These are phyloP conservation scores for Fabriciana adippe DNA, from an alignment of 2,888 invertebrate genomes.

Conservation along the genomic window DNA sequence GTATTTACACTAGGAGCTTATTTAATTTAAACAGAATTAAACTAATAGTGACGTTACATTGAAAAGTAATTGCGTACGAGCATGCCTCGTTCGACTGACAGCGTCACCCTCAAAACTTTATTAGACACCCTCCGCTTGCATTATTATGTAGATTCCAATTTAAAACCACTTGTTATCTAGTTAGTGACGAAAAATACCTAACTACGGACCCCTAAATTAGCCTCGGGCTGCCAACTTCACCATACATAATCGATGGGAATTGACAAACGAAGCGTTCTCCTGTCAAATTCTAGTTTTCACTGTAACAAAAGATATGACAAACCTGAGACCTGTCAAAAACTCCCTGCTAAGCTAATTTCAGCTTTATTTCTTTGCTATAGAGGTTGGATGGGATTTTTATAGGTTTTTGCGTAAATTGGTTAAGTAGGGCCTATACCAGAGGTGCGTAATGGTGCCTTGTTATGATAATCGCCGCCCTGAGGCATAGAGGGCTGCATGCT, in stretches of 20 bases:
- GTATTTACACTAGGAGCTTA: constrained; percentile 4
- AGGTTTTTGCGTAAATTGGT: constrained; percentile 38
- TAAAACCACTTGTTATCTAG: constrained; percentile 82
- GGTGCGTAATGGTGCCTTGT: constrained; percentile 79
- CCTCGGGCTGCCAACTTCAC: constrained; percentile 72
- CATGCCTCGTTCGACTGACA: constrained; percentile 13
- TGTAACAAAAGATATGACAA: constrained; percentile 59
- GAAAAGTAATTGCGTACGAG: constrained; percentile 27
- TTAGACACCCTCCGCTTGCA: constrained; percentile 57
- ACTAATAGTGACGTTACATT: constrained; percentile 20
- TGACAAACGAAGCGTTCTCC: constrained; percentile 81
- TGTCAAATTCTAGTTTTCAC: constrained; percentile 80
- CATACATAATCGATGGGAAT: constrained; percentile 78
- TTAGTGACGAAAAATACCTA: constrained; percentile 80
- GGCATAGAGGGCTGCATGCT: constrained; percentile 59
- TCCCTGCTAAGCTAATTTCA: constrained; percentile 29
- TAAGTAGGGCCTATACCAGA: constrained; percentile 51
- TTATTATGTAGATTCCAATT: constrained; percentile 82
- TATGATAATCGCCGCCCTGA: constrained; percentile 76
- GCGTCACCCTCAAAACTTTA: constrained; percentile 54
- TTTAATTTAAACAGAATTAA: constrained; percentile 23
- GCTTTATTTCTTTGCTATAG: constrained; percentile 36
- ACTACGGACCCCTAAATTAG: constrained; percentile 66
- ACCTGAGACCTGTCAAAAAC: constrained; percentile 26
- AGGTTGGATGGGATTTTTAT: constrained; percentile 5